These are phyloP conservation scores for Corythaixoides concolor DNA, from an alignment of 2,113 vertebrate species.

Conservation along the genomic window DNA sequence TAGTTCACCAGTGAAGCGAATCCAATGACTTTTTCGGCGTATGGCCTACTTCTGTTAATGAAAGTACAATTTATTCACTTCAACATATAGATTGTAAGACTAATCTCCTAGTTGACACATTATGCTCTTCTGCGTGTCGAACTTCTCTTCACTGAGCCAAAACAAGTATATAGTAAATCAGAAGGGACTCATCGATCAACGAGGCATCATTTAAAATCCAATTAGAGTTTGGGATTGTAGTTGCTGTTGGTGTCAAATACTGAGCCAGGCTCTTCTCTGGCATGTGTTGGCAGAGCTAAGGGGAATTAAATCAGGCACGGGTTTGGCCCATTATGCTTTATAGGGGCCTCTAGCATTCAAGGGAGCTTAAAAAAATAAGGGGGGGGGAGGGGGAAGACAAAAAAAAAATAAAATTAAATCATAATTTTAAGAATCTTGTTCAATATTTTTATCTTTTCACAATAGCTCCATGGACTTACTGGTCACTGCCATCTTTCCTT, in stretches of 20 bases:
- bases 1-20: conserved; percentile 68
- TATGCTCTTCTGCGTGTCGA: conserved; percentile 15
- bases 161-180: background rate
- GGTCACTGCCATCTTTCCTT: background rate
- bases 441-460: background rate
- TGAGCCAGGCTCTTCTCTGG: background rate
- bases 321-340: background rate
- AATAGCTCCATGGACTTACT: background rate
- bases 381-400: no score
- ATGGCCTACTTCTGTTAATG: conserved; percentile 57
- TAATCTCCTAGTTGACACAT: conserved; percentile 35
- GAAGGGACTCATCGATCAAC: background rate
- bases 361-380: no score
- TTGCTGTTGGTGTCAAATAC: background rate
- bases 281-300: background rate
- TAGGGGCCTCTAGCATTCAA: background rate
- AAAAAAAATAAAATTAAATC: no score
- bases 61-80: conserved; percentile 51
- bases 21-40: conserved; percentile 40
- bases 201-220: background rate
- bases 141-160: background rate
- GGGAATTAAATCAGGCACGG: background rate
- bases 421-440: background rate
- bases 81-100: conserved; percentile 26
- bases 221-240: background rate